Percentiles rank a stretch among this genome's conserved stretches.
Evolutionary conservation across 2,888 invertebrate genomes (phyloP).

Genomic region (Drosophila antonietae): DNA sequence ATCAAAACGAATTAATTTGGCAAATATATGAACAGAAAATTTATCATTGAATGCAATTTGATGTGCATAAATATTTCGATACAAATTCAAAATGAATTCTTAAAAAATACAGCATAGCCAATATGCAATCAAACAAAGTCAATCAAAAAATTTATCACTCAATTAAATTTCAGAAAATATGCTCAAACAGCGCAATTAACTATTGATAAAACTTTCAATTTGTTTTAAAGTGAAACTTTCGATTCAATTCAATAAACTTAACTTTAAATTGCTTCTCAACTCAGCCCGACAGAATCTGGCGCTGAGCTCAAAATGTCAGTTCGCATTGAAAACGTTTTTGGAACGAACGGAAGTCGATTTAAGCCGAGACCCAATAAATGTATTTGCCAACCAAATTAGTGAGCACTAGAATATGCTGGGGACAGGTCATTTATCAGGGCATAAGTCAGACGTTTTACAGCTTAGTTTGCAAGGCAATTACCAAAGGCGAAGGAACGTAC

Average conservation of each 20-base stretch:
- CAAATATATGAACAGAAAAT: background rate
- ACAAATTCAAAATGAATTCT: background rate
- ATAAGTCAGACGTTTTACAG: conserved; percentile 52
- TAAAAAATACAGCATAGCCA: background rate
- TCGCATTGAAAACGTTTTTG: background rate
- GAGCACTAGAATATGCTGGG: conserved; percentile 17
- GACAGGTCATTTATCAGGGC: conserved; percentile 55
- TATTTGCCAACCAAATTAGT: conserved; percentile 36
- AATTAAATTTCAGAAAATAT: conserved; percentile 3
- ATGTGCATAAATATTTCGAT: background rate
- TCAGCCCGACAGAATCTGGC: background rate
- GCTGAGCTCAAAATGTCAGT: conserved; percentile 20
- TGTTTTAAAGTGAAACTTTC: background rate
- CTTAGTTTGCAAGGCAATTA: conserved; percentile 64
- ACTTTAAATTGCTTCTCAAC: background rate
- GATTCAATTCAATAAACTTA: background rate
- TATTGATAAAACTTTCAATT: background rate
- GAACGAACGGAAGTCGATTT: conserved; percentile 19
- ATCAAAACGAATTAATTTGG: background rate
- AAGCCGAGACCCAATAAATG: conserved; percentile 21
- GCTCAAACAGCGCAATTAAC: background rate
- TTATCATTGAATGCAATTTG: background rate
- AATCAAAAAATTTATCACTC: conserved; percentile 8
- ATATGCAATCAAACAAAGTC: conserved; percentile 16
- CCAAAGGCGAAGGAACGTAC: conserved; percentile 29